Base-by-base conservation (phyloP, 1,140 invertebrate species). In the Macrosteles quadrilineatus region DNA sequence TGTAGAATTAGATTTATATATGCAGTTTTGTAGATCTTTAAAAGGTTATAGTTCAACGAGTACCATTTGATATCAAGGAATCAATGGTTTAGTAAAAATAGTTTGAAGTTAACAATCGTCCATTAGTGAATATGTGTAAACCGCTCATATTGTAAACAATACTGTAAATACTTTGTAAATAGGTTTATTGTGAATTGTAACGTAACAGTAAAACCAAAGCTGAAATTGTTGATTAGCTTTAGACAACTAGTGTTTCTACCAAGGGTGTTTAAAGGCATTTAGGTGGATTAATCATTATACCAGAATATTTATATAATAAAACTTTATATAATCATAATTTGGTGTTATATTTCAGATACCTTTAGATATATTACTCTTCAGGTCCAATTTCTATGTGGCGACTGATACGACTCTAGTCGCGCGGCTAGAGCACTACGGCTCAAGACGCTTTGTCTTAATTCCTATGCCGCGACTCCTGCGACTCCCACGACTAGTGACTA, bases 221-320 rank as follows among this genome's bases (percentile, higher is more conserved):
- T 59, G 55, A 59, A 11, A 27, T 59, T 59, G 55, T 59, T 59
- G 23, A 59, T 59, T 59, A 59, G 55, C 12, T 59, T 59, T 21
- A 23, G 23, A 4, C 27, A 59, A 23, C 55, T 59, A 59, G 55
- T 30, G 27, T 59, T 59, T 59, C 55, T 59, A 59, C 55, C 55
- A 59, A 59, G 14, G 55, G 55, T 59, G 23, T 59, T 27, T 59
- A 27, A 29, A 27, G 55, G 55, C 27, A 59, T 59, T 59, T 27
- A 59, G 55, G 55, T 59, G 55, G 55, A 27, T 59, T 59, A 21
- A 59, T 29, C 55, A 59, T 59, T 50, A 59, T 59, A 59, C 55
- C 55, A 59, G 55, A 30, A 59, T 59, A 59, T 59, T 59, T 59
- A 59, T 59, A 59, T 59, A 59, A 59, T 59, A 59, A 59, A 59